Evolutionary conservation across 1,140 invertebrate species (phyloP), one percentile per base, ranked within the genome.

Genomic region (Eulimnadia texana): DNA sequence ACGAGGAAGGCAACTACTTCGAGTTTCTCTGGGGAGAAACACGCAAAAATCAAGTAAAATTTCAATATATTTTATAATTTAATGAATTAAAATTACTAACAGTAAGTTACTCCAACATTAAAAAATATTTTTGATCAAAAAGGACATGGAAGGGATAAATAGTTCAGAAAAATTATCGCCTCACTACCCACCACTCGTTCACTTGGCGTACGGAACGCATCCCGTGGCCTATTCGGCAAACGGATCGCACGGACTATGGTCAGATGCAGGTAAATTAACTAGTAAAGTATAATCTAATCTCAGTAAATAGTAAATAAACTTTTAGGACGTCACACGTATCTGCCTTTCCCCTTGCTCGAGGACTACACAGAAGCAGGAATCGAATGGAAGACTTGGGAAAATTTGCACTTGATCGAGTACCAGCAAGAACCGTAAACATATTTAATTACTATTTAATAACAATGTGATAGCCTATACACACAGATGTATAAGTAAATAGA

Each of bases 241-340:
- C 19, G 66, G 66, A 20, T 67, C 66, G n/a, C 66, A 67, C 33
- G 66, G 66, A 3, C 50, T 65, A 1, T 67, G 66, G 66, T 58
- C 66, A 10, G 42, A 28, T 9, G 29, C 49, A 55, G 66, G 66
- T 65, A 27, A 50, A 28, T 51, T n/a, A 20, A 24, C 20, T 20
- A 24, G n/a, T n/a, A 13, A 10, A 10, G 20, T 10, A 56, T n/a
- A n/a, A n/a, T n/a, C n/a, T n/a, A n/a, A n/a, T n/a, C n/a, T n/a
- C n/a, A n/a, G n/a, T n/a, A n/a, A n/a, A n/a, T n/a, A n/a, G n/a
- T n/a, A n/a, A n/a, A n/a, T n/a, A n/a, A n/a, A n/a, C n/a, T n/a
- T n/a, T n/a, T 56, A 66, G 65, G 65, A 16, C 61, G 60, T n/a
- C 64, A 67, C 24, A 61, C 60, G 42, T 67, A 66, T 47, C 50